phyloP scores from a whole-genome alignment of 2,797 vertebrate species.

The Hippoglossus hippoglossus region DNA sequence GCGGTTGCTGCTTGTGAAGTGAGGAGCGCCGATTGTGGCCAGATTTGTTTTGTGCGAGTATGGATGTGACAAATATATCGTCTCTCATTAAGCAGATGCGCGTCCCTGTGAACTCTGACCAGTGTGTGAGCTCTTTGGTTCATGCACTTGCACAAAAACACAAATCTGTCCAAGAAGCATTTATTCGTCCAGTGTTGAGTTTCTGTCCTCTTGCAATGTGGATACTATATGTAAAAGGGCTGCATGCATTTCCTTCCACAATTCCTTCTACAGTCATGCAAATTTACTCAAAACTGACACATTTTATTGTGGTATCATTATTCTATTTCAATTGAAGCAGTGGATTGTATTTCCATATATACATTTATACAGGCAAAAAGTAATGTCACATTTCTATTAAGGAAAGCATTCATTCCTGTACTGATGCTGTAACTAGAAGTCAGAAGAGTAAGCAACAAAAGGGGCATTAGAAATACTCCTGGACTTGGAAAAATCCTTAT shows the following conservation, averaged over 20 bases:
- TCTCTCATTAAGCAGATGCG: neutral
- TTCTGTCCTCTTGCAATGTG: neutral
- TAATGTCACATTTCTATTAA: neutral
- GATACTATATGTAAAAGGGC: neutral
- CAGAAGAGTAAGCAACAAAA: constrained; percentile 36
- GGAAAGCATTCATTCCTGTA: constrained; percentile 13
- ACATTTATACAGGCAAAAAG: no score
- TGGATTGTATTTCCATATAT: no score
- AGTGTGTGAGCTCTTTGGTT: neutral
- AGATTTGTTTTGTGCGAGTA: neutral
- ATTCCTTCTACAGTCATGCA: neutral
- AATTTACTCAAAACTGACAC: neutral
- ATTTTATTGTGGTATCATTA: neutral
- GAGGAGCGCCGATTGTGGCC: neutral
- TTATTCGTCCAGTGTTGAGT: neutral
- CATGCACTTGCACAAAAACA: neutral
- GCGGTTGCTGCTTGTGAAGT: neutral
- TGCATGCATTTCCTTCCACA: neutral
- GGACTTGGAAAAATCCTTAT: constrained; percentile 61
- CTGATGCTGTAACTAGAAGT: constrained; percentile 15
- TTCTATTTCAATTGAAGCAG: neutral
- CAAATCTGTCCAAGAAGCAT: no score
- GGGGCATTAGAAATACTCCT: constrained; percentile 37
- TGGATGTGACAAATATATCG: neutral
- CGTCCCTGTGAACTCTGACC: neutral